Percentiles rank a stretch among this genome's conserved stretches.
Evolutionary conservation across 2,797 vertebrate species (phyloP).

Genomic region (Eulemur coronatus): DNA sequence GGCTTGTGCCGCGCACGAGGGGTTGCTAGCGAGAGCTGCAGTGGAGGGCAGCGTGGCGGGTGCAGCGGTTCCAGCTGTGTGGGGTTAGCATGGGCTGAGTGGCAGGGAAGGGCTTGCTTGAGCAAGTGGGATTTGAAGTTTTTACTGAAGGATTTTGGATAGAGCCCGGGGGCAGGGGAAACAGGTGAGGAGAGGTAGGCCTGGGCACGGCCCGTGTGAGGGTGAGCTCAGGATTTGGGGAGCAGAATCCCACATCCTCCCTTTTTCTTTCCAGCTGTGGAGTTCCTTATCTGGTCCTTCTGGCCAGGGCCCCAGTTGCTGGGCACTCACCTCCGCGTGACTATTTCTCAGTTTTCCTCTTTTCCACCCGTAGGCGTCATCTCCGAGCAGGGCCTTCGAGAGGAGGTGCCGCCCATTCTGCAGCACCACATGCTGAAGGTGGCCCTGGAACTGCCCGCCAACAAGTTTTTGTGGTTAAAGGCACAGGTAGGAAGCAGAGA

Average conservation of each 20-base stretch:
- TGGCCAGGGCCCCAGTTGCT: neutral
- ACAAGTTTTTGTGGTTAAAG: conserved; percentile 96
- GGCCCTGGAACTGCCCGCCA: conserved; percentile 95
- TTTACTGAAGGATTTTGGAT: neutral
- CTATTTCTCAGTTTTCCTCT: neutral
- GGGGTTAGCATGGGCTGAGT: accelerated
- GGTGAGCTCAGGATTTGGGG: neutral
- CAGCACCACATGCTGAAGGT: conserved; percentile 95
- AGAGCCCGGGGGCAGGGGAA: accelerated
- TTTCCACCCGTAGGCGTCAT: conserved; percentile 87
- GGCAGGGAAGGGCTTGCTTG: too few species aligned
- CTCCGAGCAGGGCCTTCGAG: conserved; percentile 89
- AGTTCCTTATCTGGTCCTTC: accelerated
- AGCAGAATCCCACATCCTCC: accelerated
- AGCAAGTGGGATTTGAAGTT: neutral
- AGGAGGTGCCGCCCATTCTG: conserved; percentile 90
- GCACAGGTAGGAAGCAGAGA: conserved; percentile 87
- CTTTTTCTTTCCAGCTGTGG: accelerated
- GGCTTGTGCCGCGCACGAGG: accelerated
- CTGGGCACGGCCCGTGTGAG: neutral
- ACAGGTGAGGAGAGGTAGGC: accelerated
- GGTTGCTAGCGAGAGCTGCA: accelerated
- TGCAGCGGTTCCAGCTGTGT: accelerated
- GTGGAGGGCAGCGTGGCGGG: accelerated
- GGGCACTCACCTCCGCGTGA: accelerated